phyloP scores from a whole-genome alignment of 2,797 vertebrate genomes.

The Rhadinocentrus ornatus region DNA sequence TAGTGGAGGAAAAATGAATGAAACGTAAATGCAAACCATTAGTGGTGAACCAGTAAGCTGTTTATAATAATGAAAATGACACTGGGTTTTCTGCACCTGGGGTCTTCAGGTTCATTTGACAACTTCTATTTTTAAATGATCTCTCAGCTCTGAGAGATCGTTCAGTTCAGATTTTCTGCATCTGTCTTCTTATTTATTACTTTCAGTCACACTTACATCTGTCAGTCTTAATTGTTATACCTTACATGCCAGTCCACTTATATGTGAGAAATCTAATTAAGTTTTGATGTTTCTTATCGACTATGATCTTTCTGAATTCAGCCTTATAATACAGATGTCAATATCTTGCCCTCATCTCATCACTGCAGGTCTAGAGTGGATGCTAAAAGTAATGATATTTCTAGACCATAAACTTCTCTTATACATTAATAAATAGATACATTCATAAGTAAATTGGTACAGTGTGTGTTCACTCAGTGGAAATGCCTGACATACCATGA shows the following conservation, averaged over 20 bases:
- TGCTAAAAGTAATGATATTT: conserved; percentile 19
- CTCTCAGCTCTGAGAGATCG: neutral
- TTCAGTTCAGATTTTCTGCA: neutral
- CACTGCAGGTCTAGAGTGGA: neutral
- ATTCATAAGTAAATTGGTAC: neutral
- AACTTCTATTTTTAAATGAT: conserved; percentile 37
- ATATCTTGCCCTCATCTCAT: conserved; percentile 9
- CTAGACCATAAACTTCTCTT: neutral
- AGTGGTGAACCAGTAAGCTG: conserved; percentile 24
- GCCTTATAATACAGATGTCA: neutral
- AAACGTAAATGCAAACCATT: conserved; percentile 51
- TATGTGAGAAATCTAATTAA: conserved; percentile 11
- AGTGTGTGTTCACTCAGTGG: neutral
- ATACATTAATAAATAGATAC: neutral
- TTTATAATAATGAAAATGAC: conserved; percentile 32
- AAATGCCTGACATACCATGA: neutral
- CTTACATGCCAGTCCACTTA: conserved; percentile 1
- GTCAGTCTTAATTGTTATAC: conserved; percentile 12
- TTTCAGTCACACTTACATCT: conserved; percentile 5
- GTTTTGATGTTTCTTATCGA: conserved; percentile 2
- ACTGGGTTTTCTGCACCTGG: conserved; percentile 24
- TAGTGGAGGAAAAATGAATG: conserved; percentile 52
- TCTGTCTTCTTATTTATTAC: neutral
- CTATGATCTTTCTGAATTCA: neutral
- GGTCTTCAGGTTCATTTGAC: conserved; percentile 16